Evolutionary conservation across 2,113 vertebrate species (phyloP).

Genomic region (Caranx ignobilis): DNA sequence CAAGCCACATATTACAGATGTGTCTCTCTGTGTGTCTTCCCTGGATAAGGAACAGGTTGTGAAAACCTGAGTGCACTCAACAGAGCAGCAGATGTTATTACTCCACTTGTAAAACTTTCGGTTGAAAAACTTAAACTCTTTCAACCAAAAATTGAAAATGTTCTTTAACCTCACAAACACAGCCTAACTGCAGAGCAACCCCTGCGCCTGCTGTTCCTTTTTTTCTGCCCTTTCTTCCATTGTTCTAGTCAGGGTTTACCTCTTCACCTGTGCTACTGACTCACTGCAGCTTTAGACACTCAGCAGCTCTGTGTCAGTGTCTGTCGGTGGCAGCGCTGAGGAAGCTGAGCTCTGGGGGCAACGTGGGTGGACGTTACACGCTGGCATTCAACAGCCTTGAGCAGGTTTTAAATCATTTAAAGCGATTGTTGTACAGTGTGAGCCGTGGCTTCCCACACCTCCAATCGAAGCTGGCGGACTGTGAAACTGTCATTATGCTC

Average conservation of each 20-base stretch:
- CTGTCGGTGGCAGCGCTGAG: not conserved
- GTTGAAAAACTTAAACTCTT: too few relatives aligned
- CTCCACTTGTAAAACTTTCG: too few relatives aligned
- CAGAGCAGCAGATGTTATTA: too few relatives aligned
- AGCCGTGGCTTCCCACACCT: conserved; percentile 10
- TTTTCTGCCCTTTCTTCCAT: not conserved
- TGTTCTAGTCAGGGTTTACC: not conserved
- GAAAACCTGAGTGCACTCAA: too few relatives aligned
- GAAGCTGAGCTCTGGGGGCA: conserved; percentile 18
- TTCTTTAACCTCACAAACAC: not conserved
- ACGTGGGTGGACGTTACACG: conserved; percentile 51
- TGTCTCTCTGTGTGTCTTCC: too few relatives aligned
- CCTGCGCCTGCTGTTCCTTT: too few relatives aligned
- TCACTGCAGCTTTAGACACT: conserved; percentile 33
- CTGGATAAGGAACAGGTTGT: too few relatives aligned
- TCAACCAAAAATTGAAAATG: too few relatives aligned
- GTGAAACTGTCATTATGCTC: conserved; percentile 22
- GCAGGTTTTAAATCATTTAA: conserved; percentile 41
- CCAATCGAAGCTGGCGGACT: not conserved
- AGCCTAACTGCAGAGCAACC: not conserved
- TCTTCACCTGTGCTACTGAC: conserved; percentile 19
- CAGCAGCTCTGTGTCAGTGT: conserved; percentile 4
- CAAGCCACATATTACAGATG: too few relatives aligned
- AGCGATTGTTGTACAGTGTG: not conserved
- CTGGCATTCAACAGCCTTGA: conserved; percentile 36